phyloP scores from a whole-genome alignment of 2,888 invertebrate species.

The Diabrotica balteata region DNA sequence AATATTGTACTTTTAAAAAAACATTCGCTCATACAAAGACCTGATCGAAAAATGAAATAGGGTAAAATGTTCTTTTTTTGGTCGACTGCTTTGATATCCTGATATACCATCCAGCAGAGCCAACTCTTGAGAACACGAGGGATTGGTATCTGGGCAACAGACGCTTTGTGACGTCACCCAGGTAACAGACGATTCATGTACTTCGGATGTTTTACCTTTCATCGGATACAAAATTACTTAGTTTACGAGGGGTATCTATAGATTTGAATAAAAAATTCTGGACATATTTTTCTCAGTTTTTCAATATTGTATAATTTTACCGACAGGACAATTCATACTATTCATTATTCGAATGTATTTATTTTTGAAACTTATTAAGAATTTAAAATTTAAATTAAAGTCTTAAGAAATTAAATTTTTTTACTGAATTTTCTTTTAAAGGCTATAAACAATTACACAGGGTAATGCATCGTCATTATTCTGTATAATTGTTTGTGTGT shows the following conservation, averaged over 20 bases:
- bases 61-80: conserved; percentile 46
- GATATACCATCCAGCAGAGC: conserved; percentile 45
- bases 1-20: conserved; percentile 55
- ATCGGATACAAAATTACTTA: conserved; percentile 12
- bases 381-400: too few relatives aligned
- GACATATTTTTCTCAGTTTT: neutral
- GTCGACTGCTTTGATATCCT: conserved; percentile 56
- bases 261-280: neutral
- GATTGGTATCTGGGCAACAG: conserved; percentile 60
- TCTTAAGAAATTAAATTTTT: too few relatives aligned
- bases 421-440: too few relatives aligned
- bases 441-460: too few relatives aligned
- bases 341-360: too few relatives aligned
- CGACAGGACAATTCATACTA: too few relatives aligned
- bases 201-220: conserved; percentile 31
- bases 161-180: conserved; percentile 60
- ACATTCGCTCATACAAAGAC: conserved; percentile 39
- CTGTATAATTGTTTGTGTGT: too few relatives aligned
- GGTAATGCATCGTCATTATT: too few relatives aligned
- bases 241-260: conserved; percentile 6
- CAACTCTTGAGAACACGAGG: conserved; percentile 49
- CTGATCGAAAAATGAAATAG: conserved; percentile 50
- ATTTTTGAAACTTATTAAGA: too few relatives aligned
- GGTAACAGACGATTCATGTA: conserved; percentile 52
- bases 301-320: too few relatives aligned